Conservation (phyloP, 1,140 invertebrate species). For the Drosophila arizonae region DNA sequence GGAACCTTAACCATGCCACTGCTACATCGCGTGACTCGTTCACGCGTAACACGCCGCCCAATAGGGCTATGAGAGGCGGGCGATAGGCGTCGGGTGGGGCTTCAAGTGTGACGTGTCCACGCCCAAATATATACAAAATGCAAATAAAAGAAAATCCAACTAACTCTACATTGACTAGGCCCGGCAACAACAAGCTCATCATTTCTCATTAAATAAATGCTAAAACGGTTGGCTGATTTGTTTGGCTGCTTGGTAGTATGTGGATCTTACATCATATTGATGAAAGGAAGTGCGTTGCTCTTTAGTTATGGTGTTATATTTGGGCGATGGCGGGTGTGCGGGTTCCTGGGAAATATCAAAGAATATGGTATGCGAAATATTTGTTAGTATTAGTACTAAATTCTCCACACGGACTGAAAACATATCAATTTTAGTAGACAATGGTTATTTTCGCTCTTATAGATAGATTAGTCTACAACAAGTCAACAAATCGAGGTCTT, state of each 20-base stretch:
- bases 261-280: conserved; percentile 82
- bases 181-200: conserved; percentile 47
- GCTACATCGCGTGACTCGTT: conserved; percentile 69
- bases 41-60: conserved; percentile 47
- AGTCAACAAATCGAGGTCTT: too few species aligned
- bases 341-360: conserved; percentile 64
- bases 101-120: conserved; percentile 65
- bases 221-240: conserved; percentile 26
- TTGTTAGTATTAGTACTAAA: conserved; percentile 39
- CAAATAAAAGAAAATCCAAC: conserved; percentile 13
- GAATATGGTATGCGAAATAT: conserved; percentile 29
- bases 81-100: not conserved
- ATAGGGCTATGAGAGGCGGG: conserved; percentile 1
- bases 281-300: conserved; percentile 79
- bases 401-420: not conserved
- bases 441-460: too few species aligned
- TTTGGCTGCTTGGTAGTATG: conserved; percentile 10
- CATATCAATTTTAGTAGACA: not conserved
- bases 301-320: conserved; percentile 78
- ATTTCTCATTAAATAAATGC: conserved; percentile 39
- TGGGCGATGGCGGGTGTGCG: conserved; percentile 79
- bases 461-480: too few species aligned
- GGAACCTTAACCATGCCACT: conserved; percentile 69
- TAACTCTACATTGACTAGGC: conserved; percentile 27
- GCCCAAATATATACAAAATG: conserved; percentile 31